Evolutionary conservation across 2,113 vertebrate genomes (phyloP).

Genomic region (Salvelinus sp.): DNA sequence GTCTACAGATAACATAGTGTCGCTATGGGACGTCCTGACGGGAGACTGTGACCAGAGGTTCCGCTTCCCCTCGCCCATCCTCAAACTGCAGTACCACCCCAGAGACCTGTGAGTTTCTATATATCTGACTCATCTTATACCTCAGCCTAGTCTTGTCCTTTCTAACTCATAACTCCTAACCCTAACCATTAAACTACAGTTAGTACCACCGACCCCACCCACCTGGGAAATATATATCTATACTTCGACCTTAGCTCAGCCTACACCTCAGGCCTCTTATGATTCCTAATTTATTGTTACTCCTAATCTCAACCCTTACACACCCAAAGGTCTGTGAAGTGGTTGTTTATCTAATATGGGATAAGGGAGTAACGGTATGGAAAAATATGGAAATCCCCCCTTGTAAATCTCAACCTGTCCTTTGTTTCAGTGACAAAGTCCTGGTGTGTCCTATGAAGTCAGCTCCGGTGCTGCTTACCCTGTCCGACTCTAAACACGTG

Average conservation of each 20-base stretch:
- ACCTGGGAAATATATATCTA: no score
- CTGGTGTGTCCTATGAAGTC: slow-evolving; percentile 99
- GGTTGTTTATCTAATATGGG: no score
- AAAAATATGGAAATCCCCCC: neutral
- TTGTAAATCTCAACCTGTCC: neutral
- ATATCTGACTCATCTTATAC: neutral
- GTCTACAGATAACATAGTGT: slow-evolving; percentile 97
- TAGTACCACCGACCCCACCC: no score
- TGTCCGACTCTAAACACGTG: slow-evolving; percentile 95
- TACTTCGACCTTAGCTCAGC: no score
- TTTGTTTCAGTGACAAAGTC: slow-evolving; percentile 86
- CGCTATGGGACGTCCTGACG: slow-evolving; percentile 95
- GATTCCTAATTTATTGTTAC: no score
- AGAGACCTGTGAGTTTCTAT: slow-evolving; percentile 88
- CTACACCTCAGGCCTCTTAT: no score
- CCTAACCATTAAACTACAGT: no score
- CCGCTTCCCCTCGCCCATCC: slow-evolving; percentile 93
- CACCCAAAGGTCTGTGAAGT: no score
- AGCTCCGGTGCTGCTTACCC: slow-evolving; percentile 90
- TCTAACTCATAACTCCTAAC: neutral
- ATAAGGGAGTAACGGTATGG: neutral
- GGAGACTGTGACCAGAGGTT: slow-evolving; percentile 98
- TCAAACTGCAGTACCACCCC: slow-evolving; percentile 96
- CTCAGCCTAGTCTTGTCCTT: neutral
- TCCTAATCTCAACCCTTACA: no score